Evolutionary conservation across 2,113 vertebrate genomes (phyloP), one percentile per base, ranked within the genome.

Genomic region (Alethe diademata): DNA sequence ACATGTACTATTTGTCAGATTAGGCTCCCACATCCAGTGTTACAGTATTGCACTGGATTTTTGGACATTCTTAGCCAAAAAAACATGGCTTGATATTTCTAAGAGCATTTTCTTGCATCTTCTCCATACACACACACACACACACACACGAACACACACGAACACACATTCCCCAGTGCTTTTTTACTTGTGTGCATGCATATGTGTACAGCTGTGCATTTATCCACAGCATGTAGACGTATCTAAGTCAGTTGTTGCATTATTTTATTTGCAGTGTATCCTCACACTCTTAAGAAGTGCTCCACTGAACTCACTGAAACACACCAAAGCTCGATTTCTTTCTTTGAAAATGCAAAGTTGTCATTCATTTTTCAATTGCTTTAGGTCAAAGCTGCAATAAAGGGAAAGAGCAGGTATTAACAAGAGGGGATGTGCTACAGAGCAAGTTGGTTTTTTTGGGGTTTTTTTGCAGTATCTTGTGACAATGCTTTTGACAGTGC

Each of bases 401-500:
- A 90, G 43, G 35, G 57, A 69, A 78, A 70, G 64, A 58, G 50
- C 50, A 74, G 45, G n/a, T 88, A 78, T 95, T 94, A 96, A 97
- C 35, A 65, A 67, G 87, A 56, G 51, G 64, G 86, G 87, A 84
- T 0, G 13, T 81, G 54, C 87, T 79, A 29, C 75, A 85, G 92
- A 92, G 56, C 36, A 67, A 95, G 79, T 12, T 26, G 23, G 14
- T 25, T 45, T 45, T 50, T 25, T 42, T 12, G 19, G 43, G 14
- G 7, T 25, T 62, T 81, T 79, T 92, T 86, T 86, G 23, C 72
- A 71, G 45, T 88, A 54, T 93, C 73, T 88, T 93, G 69, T 40
- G 43, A 88, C 43, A 79, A 36, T 58, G 78, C 69, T 93, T 90
- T 93, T 25, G 23, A 25, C n/a, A 51, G 62, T 51, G 45, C 58